These are phyloP conservation scores for Mormyrus hasselquistii DNA, from an alignment of 2,797 vertebrate species.

Conservation along the genomic window DNA sequence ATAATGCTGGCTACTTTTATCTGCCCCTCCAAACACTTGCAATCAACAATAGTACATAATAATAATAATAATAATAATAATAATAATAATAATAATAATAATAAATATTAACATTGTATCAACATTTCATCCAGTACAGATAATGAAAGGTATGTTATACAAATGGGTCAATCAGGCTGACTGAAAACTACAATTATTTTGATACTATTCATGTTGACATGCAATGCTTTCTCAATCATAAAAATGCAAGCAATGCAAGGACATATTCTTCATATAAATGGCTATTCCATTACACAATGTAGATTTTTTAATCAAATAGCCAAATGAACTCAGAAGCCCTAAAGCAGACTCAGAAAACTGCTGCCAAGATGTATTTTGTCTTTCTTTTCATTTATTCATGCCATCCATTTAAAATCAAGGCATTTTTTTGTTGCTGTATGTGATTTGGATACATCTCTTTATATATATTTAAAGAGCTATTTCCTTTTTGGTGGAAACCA, in stretches of 20 bases:
- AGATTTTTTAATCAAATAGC: conserved; percentile 14
- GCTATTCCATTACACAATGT: not conserved
- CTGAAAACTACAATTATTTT: not conserved
- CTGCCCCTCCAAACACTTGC: not conserved
- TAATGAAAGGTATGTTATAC: conserved; percentile 2
- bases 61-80: not conserved
- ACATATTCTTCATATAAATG: conserved; percentile 1
- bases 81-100: not conserved
- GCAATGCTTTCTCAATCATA: not conserved
- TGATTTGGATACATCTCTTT: conserved; percentile 9
- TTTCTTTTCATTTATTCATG: conserved; percentile 6
- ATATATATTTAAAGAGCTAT: conserved; percentile 13
- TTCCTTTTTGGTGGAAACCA: conserved; percentile 8
- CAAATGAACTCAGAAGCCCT: not conserved
- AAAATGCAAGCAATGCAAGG: not conserved
- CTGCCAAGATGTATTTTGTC: conserved; percentile 8
- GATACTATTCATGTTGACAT: conserved; percentile 25
- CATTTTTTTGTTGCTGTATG: conserved; percentile 11
- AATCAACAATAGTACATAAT: not conserved
- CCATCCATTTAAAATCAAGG: conserved; percentile 10
- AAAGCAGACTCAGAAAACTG: conserved; percentile 1
- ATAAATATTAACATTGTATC: not conserved
- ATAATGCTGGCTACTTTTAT: not conserved
- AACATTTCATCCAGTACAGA: not conserved
- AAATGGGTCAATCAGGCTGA: not conserved